Base-by-base conservation (phyloP, 2,113 vertebrate species). In the Salvelinus alpinus region DNA sequence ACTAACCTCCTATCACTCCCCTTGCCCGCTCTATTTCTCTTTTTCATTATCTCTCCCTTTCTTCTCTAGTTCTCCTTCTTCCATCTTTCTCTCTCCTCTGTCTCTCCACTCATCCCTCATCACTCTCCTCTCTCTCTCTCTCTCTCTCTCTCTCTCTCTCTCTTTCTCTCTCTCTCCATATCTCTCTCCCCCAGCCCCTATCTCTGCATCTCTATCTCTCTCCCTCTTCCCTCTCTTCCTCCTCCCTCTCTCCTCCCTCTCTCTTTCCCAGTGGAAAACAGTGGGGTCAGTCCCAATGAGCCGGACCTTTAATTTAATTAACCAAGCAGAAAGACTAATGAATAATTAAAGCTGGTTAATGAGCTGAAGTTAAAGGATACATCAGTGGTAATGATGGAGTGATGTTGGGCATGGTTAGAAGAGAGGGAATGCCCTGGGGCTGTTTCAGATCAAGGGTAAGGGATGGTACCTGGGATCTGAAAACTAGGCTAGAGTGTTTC, bases 331-430 rank as follows among this genome's bases (percentile, higher is more conserved):
- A 64, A 73, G 38, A 13, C 12, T 44, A 51, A 64, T 64, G 31
- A 64, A 81, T 81, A 85, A 88, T 90, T 90, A 85, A 82, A 80
- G 70, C 84, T 88, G 87, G 88, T 88, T 88, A 87, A 86, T 78
- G 81, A 86, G 81, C 78, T 66, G 73, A 82, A 81, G 85, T 80
- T 83, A 70, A 69, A 76, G 84, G 85, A 82, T 78, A 72, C 85
- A 72, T 82, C 76, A 16, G 71, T 5, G 77, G 82, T 82, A 77
- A 79, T 84, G 85, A 85, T 85, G 84, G 68, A 70, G 38, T 34
- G 27, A 47, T 34, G n/a, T 70, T 70, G n/a, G 4, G 68, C 38
- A 11, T 44, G 38, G 68, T 12, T 14, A 70, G 31, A 47, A 18
- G 60, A 25, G 60, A 25, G 1, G n/a, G 60, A 24, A 24, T 16